Evolutionary conservation across 2,888 invertebrate species (phyloP).

Genomic region (Metacarcinus magister): DNA sequence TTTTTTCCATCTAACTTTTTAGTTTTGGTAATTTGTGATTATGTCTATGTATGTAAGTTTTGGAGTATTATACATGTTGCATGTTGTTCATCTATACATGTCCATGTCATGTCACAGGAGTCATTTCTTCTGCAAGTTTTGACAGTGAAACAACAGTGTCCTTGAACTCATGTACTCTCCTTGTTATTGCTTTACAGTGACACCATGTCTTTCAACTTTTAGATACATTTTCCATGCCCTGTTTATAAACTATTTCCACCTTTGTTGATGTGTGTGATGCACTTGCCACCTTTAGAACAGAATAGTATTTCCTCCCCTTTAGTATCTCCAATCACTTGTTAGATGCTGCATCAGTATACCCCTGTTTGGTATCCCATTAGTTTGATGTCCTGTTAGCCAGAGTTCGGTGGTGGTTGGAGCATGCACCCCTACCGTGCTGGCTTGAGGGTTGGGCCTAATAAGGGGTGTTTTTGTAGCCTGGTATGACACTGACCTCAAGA

Average conservation of each 20-base stretch:
- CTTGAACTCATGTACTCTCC: constrained; percentile 70
- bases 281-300: constrained; percentile 78
- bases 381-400: constrained; percentile 76
- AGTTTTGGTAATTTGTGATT: constrained; percentile 52
- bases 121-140: constrained; percentile 61
- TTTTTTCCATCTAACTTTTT: constrained; percentile 56
- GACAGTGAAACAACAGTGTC: constrained; percentile 70
- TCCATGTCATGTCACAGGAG: constrained; percentile 68
- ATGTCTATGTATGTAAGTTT: constrained; percentile 62
- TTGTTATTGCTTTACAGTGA: constrained; percentile 68
- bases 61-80: constrained; percentile 64
- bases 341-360: constrained; percentile 70
- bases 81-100: constrained; percentile 72
- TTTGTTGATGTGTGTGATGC: constrained; percentile 78
- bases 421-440: constrained; percentile 79
- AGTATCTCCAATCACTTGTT: constrained; percentile 77
- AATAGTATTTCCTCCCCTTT: constrained; percentile 63
- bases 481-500: constrained; percentile 94
- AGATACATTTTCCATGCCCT: constrained; percentile 68
- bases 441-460: constrained; percentile 76
- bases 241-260: constrained; percentile 73
- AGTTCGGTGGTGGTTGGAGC: constrained; percentile 78
- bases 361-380: constrained; percentile 75
- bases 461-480: constrained; percentile 88
- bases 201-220: constrained; percentile 53